These are phyloP conservation scores for Calvadosia cruxmelitensis DNA, from an alignment of 30 jellyfish, hydroid and myxozoan genomes.

Conservation along the genomic window DNA sequence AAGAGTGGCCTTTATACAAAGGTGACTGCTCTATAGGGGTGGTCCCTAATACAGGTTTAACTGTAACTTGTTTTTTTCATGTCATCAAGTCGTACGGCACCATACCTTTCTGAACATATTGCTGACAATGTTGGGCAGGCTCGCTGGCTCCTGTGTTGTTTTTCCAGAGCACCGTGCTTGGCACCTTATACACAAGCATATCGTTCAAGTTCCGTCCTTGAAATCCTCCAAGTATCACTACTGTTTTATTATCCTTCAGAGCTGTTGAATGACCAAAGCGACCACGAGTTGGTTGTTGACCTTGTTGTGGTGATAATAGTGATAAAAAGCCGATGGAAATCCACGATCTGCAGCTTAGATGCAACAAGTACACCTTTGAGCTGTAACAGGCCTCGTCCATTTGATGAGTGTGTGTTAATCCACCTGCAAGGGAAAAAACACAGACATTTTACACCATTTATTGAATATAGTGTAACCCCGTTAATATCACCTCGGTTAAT, in stretches of 20 bases:
- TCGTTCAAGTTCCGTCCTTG: slow-evolving; percentile 42
- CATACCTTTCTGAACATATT: slow-evolving; percentile 21
- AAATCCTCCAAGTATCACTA: slow-evolving; percentile 67
- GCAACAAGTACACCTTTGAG: not conserved
- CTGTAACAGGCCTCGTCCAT: not conserved
- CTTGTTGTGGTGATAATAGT: not conserved
- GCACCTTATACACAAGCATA: slow-evolving; percentile 32
- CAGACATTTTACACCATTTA: too few relatives aligned
- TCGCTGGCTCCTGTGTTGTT: slow-evolving; percentile 5
- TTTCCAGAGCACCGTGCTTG: slow-evolving; percentile 28
- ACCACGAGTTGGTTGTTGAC: slow-evolving; percentile 2
- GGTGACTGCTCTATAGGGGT: too few relatives aligned
- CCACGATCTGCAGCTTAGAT: not conserved
- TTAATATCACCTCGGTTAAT: too few relatives aligned
- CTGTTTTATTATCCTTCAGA: slow-evolving; percentile 52
- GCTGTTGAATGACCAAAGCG: slow-evolving; percentile 49
- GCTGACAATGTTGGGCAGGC: slow-evolving; percentile 21
- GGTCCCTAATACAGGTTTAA: too few relatives aligned
- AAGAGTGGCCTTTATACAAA: too few relatives aligned
- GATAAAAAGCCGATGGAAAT: not conserved
- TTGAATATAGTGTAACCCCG: too few relatives aligned
- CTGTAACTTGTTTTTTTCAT: too few relatives aligned
- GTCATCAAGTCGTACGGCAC: too few relatives aligned
- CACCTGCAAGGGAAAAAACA: not conserved
- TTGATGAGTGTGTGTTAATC: not conserved